Conservation (phyloP, 2,113 vertebrate genomes). For the Arizona elegans region DNA sequence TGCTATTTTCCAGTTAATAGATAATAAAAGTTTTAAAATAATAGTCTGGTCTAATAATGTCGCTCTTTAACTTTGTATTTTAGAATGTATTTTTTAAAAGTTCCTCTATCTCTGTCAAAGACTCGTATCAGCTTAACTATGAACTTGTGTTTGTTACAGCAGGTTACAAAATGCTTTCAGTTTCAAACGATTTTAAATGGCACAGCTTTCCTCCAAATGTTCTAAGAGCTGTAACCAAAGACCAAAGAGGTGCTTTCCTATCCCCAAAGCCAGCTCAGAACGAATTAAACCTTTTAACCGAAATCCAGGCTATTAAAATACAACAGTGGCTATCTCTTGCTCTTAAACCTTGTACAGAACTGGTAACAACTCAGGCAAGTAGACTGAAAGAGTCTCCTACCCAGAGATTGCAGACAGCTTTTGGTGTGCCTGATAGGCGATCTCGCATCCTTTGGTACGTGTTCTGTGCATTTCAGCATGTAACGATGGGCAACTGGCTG, state of each 20-base stretch:
- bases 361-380: not conserved
- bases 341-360: not conserved
- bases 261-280: not conserved
- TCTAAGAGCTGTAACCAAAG: not conserved
- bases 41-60: not conserved
- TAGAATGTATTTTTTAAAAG: not conserved
- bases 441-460: conserved; percentile 90
- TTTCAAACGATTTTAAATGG: not conserved
- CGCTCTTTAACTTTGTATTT: not conserved
- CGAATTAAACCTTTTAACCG: not conserved
- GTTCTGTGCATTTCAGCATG: conserved; percentile 89
- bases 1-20: not conserved
- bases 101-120: not conserved
- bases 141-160: not conserved
- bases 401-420: conserved; percentile 93
- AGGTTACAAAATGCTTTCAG: not conserved
- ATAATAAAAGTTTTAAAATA: not conserved
- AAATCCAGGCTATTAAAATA: not conserved
- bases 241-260: not conserved
- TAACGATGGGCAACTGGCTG: conserved; percentile 83
- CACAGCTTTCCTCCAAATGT: not conserved
- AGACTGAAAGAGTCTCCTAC: conserved; percentile 71
- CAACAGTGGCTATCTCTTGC: not conserved
- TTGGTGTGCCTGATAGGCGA: conserved; percentile 90
- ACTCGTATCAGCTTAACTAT: not conserved